These are phyloP conservation scores for Prenolepis imparis DNA, from an alignment of 2,888 invertebrate genomes.

Conservation along the genomic window DNA sequence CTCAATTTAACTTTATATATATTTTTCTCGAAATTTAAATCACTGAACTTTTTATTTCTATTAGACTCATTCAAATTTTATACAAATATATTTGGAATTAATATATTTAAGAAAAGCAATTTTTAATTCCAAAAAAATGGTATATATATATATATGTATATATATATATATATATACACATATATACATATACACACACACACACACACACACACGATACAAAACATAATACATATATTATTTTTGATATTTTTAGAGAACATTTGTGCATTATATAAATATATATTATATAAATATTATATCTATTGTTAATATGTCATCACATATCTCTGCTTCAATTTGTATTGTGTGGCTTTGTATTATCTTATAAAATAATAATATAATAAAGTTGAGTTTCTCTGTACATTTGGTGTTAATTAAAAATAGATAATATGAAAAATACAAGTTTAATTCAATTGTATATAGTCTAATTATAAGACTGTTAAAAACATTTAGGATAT, in stretches of 20 bases:
- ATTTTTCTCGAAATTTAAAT: slow-evolving; percentile 3
- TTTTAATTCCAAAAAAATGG: slow-evolving; percentile 15
- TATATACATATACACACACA: too few relatives aligned
- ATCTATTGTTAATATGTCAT: slow-evolving; percentile 56
- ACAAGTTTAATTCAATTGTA: background rate
- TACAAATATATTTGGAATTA: background rate
- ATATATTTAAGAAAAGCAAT: slow-evolving; percentile 16
- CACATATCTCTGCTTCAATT: slow-evolving; percentile 38
- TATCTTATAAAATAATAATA: slow-evolving; percentile 27
- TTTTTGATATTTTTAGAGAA: slow-evolving; percentile 24
- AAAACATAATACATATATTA: slow-evolving; percentile 37
- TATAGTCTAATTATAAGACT: background rate
- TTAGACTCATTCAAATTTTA: background rate
- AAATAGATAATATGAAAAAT: background rate
- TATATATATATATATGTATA: background rate
- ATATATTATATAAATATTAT: slow-evolving; percentile 33
- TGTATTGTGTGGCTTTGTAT: background rate
- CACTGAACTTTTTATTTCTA: background rate
- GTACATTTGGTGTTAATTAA: background rate
- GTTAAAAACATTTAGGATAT: background rate
- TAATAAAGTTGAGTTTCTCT: background rate
- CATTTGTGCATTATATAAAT: slow-evolving; percentile 39
- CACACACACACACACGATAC: too few relatives aligned
- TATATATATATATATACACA: background rate
- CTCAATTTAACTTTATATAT: background rate